A percentile compares a stretch with the other conserved stretches of the same genome.
Conservation (phyloP, 2,113 vertebrate species). For the Tachuris rubrigastra region DNA sequence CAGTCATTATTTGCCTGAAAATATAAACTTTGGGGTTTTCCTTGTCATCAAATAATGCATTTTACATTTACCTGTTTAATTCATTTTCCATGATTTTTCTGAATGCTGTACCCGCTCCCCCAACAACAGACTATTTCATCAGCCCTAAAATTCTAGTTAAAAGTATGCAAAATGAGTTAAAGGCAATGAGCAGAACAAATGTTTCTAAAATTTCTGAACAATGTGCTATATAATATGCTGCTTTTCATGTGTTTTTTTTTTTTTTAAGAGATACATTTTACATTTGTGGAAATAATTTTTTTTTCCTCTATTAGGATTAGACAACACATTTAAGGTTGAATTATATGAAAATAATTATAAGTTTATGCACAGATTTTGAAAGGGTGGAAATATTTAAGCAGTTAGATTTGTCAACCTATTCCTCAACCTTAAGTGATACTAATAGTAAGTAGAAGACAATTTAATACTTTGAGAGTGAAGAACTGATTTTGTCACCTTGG, state of each 20-base stretch:
- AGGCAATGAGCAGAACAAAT: not conserved
- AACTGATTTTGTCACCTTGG: not conserved
- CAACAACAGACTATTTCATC: not conserved
- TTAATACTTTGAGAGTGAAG: not conserved
- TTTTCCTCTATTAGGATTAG: not conserved
- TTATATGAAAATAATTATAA: not conserved
- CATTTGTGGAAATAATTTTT: rapidly evolving
- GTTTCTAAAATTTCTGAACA: not conserved
- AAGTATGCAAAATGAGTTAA: not conserved
- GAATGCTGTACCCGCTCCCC: not conserved
- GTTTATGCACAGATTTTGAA: not conserved
- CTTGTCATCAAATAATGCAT: not conserved
- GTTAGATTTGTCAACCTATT: not conserved
- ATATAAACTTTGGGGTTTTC: not conserved
- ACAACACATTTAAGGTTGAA: not conserved
- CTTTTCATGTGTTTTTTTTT: not conserved
- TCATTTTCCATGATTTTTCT: not conserved
- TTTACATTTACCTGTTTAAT: not conserved
- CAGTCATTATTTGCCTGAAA: not conserved
- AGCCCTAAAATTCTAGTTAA: not conserved
- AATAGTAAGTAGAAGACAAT: not conserved
- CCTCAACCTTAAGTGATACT: not conserved
- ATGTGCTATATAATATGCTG: not conserved
- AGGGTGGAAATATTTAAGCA: not conserved
- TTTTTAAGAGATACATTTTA: not conserved